phyloP scores from a whole-genome alignment of 2,888 invertebrate species.

The Theretra japonica region DNA sequence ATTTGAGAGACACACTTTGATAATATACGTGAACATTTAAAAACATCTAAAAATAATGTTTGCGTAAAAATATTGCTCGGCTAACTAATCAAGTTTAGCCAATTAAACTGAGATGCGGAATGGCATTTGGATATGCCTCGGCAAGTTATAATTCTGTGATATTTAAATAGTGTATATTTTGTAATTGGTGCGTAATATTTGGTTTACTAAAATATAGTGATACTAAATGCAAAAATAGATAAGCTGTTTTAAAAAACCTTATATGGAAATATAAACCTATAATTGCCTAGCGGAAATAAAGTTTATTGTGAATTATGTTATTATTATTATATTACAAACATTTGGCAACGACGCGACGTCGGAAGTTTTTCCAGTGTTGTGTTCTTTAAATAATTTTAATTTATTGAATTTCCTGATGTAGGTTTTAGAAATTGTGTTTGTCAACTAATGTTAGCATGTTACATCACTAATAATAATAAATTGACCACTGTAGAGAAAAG shows the following conservation, averaged over 20 bases:
- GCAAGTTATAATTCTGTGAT: conserved; percentile 17
- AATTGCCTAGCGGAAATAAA: not conserved
- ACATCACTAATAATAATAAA: too few relatives aligned
- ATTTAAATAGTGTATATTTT: conserved; percentile 22
- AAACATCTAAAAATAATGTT: too few relatives aligned
- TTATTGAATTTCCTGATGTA: too few relatives aligned
- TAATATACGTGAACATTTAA: too few relatives aligned
- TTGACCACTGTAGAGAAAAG: too few relatives aligned
- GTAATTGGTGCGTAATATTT: conserved; percentile 14
- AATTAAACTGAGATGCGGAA: not conserved
- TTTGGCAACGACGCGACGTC: not conserved
- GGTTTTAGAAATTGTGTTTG: too few relatives aligned
- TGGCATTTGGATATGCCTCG: not conserved
- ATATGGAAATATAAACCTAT: not conserved
- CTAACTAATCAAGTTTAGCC: not conserved
- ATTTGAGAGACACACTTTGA: too few relatives aligned
- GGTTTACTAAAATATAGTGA: not conserved
- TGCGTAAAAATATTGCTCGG: too few relatives aligned
- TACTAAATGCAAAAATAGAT: not conserved
- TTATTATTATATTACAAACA: not conserved
- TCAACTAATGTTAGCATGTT: too few relatives aligned
- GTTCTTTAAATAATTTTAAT: too few relatives aligned
- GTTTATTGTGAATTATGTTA: conserved; percentile 11
- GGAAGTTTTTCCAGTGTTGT: not conserved
- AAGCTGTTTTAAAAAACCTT: not conserved